Conservation (phyloP, 1,140 invertebrate species). For the Planococcus citri region DNA sequence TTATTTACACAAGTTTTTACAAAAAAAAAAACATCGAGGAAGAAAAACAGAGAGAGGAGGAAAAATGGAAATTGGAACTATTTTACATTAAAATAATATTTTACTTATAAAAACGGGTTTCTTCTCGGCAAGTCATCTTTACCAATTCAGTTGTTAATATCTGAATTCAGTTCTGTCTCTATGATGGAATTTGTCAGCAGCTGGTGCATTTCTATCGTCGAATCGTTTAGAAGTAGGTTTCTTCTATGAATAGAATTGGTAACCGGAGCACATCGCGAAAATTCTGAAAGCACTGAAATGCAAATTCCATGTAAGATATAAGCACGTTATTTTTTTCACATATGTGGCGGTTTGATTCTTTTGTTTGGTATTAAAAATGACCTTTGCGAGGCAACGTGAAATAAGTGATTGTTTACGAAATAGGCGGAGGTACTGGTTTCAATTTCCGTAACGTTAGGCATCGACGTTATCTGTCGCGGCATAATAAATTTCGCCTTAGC, state of each 20-base stretch:
- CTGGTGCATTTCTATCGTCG: slow-evolving; percentile 38
- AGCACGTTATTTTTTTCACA: not conserved
- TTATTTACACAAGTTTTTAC: not conserved
- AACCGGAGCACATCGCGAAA: slow-evolving; percentile 32
- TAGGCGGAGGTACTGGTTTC: not conserved
- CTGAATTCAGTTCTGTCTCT: not conserved
- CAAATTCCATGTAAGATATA: slow-evolving; percentile 11
- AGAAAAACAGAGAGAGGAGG: no score
- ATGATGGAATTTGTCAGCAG: slow-evolving; percentile 29
- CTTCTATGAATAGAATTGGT: slow-evolving; percentile 33
- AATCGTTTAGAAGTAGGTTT: slow-evolving; percentile 35
- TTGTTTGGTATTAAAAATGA: not conserved
- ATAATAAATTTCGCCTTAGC: not conserved
- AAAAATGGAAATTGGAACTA: no score
- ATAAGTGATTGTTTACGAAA: not conserved
- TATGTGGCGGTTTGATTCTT: not conserved
- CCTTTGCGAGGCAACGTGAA: not conserved
- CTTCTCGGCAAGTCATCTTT: not conserved
- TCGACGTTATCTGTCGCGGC: not conserved
- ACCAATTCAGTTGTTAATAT: not conserved
- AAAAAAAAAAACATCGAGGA: not conserved
- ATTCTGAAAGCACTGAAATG: slow-evolving; percentile 36
- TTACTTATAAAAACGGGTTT: not conserved
- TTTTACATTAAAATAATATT: no score
- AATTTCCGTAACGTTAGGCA: slow-evolving; percentile 1